Evolutionary conservation across 1,140 invertebrate species (phyloP).

Genomic region (Drosophila auraria): DNA sequence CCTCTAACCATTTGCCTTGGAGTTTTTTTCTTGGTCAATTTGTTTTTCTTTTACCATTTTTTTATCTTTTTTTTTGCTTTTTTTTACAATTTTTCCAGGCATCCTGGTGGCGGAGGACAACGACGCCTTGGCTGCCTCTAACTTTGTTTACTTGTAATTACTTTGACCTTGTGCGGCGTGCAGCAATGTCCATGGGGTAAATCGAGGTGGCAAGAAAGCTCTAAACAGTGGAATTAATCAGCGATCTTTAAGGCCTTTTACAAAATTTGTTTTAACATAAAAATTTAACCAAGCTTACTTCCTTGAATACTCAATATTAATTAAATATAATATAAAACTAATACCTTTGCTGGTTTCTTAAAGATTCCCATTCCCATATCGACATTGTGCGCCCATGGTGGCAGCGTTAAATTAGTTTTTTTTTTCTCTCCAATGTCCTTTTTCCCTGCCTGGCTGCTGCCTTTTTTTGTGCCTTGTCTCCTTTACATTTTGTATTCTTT

Average conservation of each 20-base stretch:
- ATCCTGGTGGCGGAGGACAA: slow-evolving; percentile 1
- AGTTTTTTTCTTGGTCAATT: slow-evolving; percentile 9
- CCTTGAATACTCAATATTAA: background rate
- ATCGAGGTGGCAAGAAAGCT: background rate
- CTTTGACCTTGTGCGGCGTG: slow-evolving; percentile 44
- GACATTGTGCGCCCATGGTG: slow-evolving; percentile 1
- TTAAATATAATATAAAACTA: too few relatives aligned
- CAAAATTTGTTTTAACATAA: too few relatives aligned
- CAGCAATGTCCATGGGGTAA: background rate
- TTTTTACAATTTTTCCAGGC: background rate
- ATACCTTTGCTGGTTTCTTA: too few relatives aligned
- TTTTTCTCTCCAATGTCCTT: background rate
- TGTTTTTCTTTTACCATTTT: slow-evolving; percentile 10
- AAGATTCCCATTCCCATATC: background rate
- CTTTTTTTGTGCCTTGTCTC: background rate
- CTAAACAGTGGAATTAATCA: background rate
- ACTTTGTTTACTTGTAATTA: slow-evolving; percentile 64
- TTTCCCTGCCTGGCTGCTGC: background rate
- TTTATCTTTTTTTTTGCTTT: background rate
- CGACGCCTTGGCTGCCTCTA: slow-evolving; percentile 17
- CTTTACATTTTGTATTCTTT: slow-evolving; percentile 5
- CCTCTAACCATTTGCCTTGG: background rate
- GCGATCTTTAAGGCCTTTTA: too few relatives aligned
- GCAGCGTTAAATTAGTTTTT: slow-evolving; percentile 16
- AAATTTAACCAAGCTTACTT: too few relatives aligned